phyloP scores from a whole-genome alignment of 2,888 invertebrate species.

The Folsomia candida region DNA sequence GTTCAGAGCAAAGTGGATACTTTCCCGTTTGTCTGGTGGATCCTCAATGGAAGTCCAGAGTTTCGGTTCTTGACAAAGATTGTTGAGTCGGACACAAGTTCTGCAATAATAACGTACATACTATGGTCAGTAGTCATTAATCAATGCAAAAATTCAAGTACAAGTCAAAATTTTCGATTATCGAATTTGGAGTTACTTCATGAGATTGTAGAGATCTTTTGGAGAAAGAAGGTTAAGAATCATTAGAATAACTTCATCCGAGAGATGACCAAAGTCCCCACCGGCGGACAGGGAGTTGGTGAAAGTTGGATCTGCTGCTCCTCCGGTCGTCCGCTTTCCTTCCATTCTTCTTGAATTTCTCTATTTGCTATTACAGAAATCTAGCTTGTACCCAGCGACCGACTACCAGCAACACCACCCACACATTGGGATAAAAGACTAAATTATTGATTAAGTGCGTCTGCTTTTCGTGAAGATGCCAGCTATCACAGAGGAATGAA shows the following conservation, averaged over 20 bases:
- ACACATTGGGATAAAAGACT: too few species aligned
- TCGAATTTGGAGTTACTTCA: conserved; percentile 25
- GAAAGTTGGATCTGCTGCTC: conserved; percentile 23
- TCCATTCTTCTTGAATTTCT: neutral
- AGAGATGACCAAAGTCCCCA: conserved; percentile 35
- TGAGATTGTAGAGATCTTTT: conserved; percentile 35
- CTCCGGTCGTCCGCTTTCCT: neutral
- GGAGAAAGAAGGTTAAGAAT: conserved; percentile 39
- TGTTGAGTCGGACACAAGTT: conserved; percentile 37
- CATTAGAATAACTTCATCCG: conserved; percentile 50
- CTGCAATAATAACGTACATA: conserved; percentile 30
- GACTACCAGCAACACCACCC: too few species aligned
- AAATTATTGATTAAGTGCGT: too few species aligned
- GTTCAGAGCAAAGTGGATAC: conserved; percentile 29
- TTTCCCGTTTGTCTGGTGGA: conserved; percentile 38
- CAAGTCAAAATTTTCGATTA: neutral
- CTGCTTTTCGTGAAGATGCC: too few species aligned
- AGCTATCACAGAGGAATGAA: too few species aligned
- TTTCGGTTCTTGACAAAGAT: conserved; percentile 41
- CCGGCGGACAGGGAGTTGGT: too few species aligned
- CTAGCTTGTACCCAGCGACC: too few species aligned
- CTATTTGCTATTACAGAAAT: neutral
- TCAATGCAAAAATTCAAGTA: neutral
- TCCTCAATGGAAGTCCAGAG: conserved; percentile 42
- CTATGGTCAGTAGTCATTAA: too few species aligned